Percentiles rank a stretch among this genome's conserved stretches.
Conservation (phyloP, 2,113 vertebrate species). For the Centropristis striata region DNA sequence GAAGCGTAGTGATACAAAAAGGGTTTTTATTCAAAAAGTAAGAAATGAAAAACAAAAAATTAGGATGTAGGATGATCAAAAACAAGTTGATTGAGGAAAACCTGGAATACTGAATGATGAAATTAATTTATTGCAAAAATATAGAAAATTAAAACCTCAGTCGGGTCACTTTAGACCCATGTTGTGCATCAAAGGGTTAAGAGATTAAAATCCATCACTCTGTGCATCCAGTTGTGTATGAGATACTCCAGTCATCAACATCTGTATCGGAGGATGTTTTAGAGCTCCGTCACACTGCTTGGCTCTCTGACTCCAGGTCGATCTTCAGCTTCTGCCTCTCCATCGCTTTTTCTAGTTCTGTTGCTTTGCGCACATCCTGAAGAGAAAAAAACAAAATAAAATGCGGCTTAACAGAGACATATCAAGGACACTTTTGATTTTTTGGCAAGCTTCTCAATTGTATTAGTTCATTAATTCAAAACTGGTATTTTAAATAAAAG, state of each 20-base stretch:
- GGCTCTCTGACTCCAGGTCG: slow-evolving; percentile 54
- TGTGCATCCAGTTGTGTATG: not conserved
- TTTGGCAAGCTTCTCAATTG: not conserved
- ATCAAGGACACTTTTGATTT: not conserved
- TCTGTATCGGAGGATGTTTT: not conserved
- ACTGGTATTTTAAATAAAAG: not conserved
- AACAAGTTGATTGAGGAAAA: too few relatives aligned
- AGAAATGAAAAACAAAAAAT: too few relatives aligned
- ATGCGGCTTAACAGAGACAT: not conserved
- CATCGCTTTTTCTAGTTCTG: slow-evolving; percentile 88
- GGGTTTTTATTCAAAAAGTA: too few relatives aligned
- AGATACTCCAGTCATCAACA: not conserved
- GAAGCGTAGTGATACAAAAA: too few relatives aligned
- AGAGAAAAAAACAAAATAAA: not conserved
- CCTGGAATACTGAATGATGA: too few relatives aligned
- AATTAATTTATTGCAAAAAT: too few relatives aligned
- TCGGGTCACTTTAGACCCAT: too few relatives aligned
- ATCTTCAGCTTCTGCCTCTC: slow-evolving; percentile 88
- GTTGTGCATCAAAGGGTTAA: too few relatives aligned
- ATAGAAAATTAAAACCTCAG: too few relatives aligned
- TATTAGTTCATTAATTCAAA: not conserved
- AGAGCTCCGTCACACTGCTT: slow-evolving; percentile 28
- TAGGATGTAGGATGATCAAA: too few relatives aligned
- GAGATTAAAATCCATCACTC: not conserved
- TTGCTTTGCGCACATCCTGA: slow-evolving; percentile 74